Conservation (phyloP, 2,888 invertebrate genomes). For the Scaptomyza cyrtandrae region DNA sequence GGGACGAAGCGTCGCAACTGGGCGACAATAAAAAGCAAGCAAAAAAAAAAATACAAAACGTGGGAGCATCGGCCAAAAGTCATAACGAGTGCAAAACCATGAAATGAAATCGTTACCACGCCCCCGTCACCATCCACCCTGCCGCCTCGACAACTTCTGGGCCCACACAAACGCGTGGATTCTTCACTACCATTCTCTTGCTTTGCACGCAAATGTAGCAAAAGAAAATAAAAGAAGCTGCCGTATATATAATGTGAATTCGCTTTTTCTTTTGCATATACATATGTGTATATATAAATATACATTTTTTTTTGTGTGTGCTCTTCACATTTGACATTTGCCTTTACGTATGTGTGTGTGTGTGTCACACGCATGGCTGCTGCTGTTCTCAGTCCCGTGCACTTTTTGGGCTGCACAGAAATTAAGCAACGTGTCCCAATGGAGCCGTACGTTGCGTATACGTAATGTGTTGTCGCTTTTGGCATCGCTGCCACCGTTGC, state of each 20-base stretch:
- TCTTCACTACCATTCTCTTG: conserved; percentile 13
- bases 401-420: conserved; percentile 54
- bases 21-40: conserved; percentile 75
- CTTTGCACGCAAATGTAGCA: conserved; percentile 53
- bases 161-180: conserved; percentile 12
- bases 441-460: conserved; percentile 74
- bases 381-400: conserved; percentile 44
- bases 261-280: conserved; percentile 14
- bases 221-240: conserved; percentile 28
- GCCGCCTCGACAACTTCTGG: background rate
- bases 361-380: conserved; percentile 60
- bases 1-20: conserved; percentile 66
- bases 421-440: conserved; percentile 77
- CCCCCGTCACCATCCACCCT: conserved; percentile 31
- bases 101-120: conserved; percentile 78
- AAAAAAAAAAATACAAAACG: too few species aligned
- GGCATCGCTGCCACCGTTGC: conserved; percentile 56
- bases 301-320: conserved; percentile 21
- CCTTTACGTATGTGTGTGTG: conserved; percentile 30
- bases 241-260: conserved; percentile 55
- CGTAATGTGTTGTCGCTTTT: conserved; percentile 71
- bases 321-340: conserved; percentile 71
- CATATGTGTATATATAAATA: background rate
- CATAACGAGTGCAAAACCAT: conserved; percentile 81
- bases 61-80: conserved; percentile 60